These are phyloP conservation scores for Melipona bicolor DNA, from an alignment of 2,888 invertebrate species.

Conservation along the genomic window DNA sequence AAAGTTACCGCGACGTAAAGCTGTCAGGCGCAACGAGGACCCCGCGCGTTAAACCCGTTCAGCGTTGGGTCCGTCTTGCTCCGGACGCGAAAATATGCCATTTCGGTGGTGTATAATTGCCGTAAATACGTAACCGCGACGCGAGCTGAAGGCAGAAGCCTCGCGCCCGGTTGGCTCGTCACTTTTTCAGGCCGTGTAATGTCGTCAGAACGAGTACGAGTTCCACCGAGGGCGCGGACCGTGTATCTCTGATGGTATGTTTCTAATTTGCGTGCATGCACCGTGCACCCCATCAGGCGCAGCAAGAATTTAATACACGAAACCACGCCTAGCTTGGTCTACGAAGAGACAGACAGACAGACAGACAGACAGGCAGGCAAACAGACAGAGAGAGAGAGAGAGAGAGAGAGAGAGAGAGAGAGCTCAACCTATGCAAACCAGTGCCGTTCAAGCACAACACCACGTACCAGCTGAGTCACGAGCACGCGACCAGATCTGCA, in stretches of 20 bases:
- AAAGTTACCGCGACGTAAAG: constrained; percentile 28
- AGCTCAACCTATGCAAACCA: constrained; percentile 46
- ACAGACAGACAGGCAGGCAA: too few relatives aligned
- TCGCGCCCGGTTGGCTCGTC: constrained; percentile 27
- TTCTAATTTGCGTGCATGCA: constrained; percentile 76
- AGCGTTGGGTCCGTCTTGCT: not conserved
- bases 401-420: not conserved
- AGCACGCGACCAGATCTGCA: constrained; percentile 61
- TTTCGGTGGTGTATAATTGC: constrained; percentile 52
- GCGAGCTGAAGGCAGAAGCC: constrained; percentile 23
- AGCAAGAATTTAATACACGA: constrained; percentile 79
- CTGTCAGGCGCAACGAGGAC: constrained; percentile 16
- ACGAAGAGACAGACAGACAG: not conserved
- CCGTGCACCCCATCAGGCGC: constrained; percentile 54
- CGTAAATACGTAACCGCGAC: constrained; percentile 53
- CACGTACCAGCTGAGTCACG: constrained; percentile 36
- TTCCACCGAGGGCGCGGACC: not conserved
- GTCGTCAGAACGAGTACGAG: constrained; percentile 41
- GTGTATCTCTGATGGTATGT: constrained; percentile 62
- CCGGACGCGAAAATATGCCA: constrained; percentile 42
- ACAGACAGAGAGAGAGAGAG: not conserved
- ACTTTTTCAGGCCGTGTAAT: constrained; percentile 61
- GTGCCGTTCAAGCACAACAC: constrained; percentile 35
- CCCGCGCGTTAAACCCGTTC: constrained; percentile 16
- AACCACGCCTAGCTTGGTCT: constrained; percentile 67